Percentiles rank a stretch among this genome's conserved stretches.
Conservation (phyloP, 2,113 vertebrate genomes). For the Megalops atlanticus region DNA sequence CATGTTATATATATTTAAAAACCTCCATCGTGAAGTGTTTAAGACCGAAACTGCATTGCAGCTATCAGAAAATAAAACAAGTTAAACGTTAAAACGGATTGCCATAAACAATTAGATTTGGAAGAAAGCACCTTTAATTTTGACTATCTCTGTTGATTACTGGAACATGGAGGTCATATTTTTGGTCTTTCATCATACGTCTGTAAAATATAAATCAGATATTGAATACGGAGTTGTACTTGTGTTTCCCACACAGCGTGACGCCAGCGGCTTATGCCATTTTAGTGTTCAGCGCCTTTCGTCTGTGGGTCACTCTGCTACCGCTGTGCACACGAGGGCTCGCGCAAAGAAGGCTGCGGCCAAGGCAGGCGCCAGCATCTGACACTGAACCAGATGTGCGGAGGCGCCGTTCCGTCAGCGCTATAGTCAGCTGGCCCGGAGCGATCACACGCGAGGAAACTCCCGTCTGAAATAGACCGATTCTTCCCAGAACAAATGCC, state of each 20-base stretch:
- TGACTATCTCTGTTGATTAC: not conserved
- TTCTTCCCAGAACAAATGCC: conserved; percentile 4
- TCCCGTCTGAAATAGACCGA: conserved; percentile 10
- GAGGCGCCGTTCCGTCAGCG: conserved; percentile 76
- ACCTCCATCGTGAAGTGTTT: too few relatives aligned
- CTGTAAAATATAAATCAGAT: not conserved
- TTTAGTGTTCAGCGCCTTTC: not conserved
- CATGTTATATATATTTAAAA: too few relatives aligned
- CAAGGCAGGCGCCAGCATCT: conserved; percentile 77
- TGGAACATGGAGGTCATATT: not conserved
- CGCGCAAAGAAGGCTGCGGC: conserved; percentile 75
- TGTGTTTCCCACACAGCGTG: not conserved
- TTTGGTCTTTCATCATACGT: not conserved
- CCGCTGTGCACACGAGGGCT: conserved; percentile 47
- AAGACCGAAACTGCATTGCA: too few relatives aligned
- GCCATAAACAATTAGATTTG: not conserved
- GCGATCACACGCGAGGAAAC: conserved; percentile 75
- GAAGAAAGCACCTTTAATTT: not conserved
- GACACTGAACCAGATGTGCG: conserved; percentile 80
- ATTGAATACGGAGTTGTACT: not conserved
- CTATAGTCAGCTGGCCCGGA: conserved; percentile 57
- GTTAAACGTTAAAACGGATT: too few relatives aligned
- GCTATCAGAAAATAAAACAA: too few relatives aligned
- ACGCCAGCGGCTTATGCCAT: not conserved
- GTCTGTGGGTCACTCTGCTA: conserved; percentile 32